Base-by-base conservation (phyloP, 2,113 vertebrate genomes). In the Cathartes aura region DNA sequence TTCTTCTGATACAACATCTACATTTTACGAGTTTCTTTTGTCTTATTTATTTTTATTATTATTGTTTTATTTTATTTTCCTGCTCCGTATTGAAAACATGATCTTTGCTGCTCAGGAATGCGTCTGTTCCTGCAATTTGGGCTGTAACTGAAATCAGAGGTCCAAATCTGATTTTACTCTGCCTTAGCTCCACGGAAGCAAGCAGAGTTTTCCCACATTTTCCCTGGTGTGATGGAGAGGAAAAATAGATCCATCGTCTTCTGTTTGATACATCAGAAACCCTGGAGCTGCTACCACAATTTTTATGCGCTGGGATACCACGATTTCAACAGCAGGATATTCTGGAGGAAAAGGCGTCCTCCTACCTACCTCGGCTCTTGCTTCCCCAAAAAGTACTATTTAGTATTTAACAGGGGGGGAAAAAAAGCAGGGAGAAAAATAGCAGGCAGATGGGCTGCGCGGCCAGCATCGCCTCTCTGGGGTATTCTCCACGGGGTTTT, bases 51-150 rank as follows among this genome's bases (percentile, higher is more conserved):
- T 75, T 40, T 78, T 78, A 59, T 62, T 75, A 48, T 55, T 73
- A 18, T 87, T 52, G 9, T 15, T 87, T 24, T 26, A 13, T 75
- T 96, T 82, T 74, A 21, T 93, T 96, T 91, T 74, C 76, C 80
- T 45, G 34, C 30, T 66, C 64, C 0, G 0, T 42, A 85, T 27
- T 26, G 17, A 75, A 96, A 96, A 93, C 91, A 73, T 15, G 53
- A 88, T 85, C 82, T 63, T 91, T 78, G 82, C 50, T 5, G 17
- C 84, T 88, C 59, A 94, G 93, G 93, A 97, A 96, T 93, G 84
- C 8, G 2, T 91, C 93, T 96, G 96, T 74, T 97, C 89, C 94
- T 95, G 96, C 79, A 94, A 78, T 96, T 94, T 91, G 85, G 89
- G 47, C 82, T 94, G 34, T 48, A 47, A n/a, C 70, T 90, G 71